Conservation (phyloP, 2,113 vertebrate genomes). For the Tupaia tana region DNA sequence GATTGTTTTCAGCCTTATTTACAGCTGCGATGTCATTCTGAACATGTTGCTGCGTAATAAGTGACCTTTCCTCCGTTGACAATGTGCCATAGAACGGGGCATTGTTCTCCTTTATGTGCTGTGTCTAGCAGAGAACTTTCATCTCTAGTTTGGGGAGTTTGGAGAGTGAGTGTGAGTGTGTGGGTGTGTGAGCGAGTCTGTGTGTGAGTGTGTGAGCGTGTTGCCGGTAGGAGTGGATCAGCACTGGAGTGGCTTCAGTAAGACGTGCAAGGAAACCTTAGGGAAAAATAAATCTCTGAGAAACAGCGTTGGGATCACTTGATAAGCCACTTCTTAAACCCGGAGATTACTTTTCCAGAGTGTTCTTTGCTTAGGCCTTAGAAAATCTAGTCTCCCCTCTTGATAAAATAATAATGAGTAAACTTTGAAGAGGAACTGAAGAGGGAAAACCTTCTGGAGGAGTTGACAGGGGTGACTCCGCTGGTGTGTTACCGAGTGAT, state of each 20-base stretch:
- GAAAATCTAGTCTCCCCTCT: background rate
- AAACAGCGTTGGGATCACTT: background rate
- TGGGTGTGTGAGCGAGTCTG: rapidly evolving
- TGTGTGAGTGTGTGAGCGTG: background rate
- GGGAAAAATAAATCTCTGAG: background rate
- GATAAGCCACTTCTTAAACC: background rate
- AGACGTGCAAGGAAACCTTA: background rate
- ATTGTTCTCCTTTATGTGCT: background rate
- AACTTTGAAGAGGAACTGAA: background rate
- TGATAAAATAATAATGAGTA: background rate
- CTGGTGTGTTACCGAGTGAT: rapidly evolving
- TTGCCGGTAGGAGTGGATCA: background rate
- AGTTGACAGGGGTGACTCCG: background rate
- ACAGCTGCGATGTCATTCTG: background rate
- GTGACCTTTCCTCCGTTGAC: background rate
- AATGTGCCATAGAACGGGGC: background rate
- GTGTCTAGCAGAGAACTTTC: background rate
- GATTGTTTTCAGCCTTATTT: background rate
- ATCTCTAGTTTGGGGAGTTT: background rate
- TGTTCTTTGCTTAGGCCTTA: background rate
- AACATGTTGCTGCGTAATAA: background rate
- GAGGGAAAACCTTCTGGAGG: background rate
- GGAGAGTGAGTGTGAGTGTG: background rate
- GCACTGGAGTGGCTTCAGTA: background rate
- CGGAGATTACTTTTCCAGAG: background rate